phyloP scores from a whole-genome alignment of 2,797 vertebrate genomes.

The Macrochelys suwanniensis region DNA sequence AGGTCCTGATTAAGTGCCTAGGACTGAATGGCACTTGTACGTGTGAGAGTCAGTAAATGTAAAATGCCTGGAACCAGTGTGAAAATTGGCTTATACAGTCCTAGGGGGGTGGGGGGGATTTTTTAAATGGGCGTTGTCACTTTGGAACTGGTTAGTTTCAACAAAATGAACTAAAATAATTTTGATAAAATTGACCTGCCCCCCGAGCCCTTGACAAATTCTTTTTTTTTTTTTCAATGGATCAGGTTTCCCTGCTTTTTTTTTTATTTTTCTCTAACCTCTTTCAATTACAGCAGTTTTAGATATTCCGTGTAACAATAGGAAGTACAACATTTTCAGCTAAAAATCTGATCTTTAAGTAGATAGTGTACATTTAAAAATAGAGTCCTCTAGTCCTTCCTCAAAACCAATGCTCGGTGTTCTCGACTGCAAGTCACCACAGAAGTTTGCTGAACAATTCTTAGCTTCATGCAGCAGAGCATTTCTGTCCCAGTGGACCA shows the following conservation, averaged over 20 bases:
- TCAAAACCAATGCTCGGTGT: background rate
- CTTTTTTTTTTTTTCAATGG: background rate
- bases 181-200: conserved; percentile 28
- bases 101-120: background rate
- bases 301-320: conserved; percentile 8
- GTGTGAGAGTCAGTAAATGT: background rate
- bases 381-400: background rate
- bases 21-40: background rate
- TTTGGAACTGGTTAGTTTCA: background rate
- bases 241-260: conserved; percentile 19
- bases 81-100: background rate
- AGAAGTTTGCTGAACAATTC: conserved; percentile 65
- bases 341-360: background rate
- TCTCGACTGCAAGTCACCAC: conserved; percentile 16
- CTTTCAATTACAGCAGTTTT: conserved; percentile 3
- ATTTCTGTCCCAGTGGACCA: conserved; percentile 52
- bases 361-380: conserved; percentile 28
- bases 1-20: background rate
- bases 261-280: background rate
- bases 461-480: conserved; percentile 50
- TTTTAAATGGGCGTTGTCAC: conserved; percentile 22
- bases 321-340: conserved; percentile 1
- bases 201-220: background rate
- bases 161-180: conserved; percentile 3
- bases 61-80: background rate